Conservation (phyloP, 2,888 invertebrate genomes). For the Lithophane semibrunnea region DNA sequence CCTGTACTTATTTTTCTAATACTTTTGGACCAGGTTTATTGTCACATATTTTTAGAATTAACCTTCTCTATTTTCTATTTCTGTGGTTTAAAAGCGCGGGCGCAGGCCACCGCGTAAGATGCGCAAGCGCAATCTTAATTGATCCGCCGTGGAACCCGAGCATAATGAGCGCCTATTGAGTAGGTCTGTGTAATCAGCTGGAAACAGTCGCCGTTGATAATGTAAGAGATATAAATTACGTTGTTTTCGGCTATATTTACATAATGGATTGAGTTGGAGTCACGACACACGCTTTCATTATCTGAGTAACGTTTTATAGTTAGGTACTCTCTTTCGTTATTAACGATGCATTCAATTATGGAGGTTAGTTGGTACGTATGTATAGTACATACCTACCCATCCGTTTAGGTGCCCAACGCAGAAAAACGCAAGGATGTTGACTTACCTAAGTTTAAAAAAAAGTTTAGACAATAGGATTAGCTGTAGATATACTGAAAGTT, state of each 20-base stretch:
- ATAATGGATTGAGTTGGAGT: slow-evolving; percentile 52
- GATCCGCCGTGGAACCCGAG: slow-evolving; percentile 44
- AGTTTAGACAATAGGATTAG: too few species aligned
- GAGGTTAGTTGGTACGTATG: too few species aligned
- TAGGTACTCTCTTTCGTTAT: not conserved
- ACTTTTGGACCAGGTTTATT: not conserved
- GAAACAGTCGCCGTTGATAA: slow-evolving; percentile 37
- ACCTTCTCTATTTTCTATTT: slow-evolving; percentile 10
- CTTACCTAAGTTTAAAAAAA: too few species aligned
- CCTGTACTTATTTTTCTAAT: not conserved
- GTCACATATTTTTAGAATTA: not conserved
- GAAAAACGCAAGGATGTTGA: too few species aligned
- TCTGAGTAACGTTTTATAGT: slow-evolving; percentile 11
- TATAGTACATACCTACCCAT: too few species aligned
- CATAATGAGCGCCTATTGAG: slow-evolving; percentile 56
- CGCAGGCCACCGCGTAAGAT: slow-evolving; percentile 57
- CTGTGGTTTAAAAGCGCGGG: not conserved
- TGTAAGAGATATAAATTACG: slow-evolving; percentile 35
- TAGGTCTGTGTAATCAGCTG: slow-evolving; percentile 24
- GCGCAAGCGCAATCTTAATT: slow-evolving; percentile 65
- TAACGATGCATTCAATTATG: too few species aligned
- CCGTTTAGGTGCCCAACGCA: too few species aligned
- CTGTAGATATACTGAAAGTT: too few species aligned
- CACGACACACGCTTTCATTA: slow-evolving; percentile 22
- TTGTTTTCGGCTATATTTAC: slow-evolving; percentile 53